Percentiles rank a stretch among this genome's conserved stretches.
Evolutionary conservation across 2,797 vertebrate genomes (phyloP).

Genomic region (Neosalanx taihuensis): DNA sequence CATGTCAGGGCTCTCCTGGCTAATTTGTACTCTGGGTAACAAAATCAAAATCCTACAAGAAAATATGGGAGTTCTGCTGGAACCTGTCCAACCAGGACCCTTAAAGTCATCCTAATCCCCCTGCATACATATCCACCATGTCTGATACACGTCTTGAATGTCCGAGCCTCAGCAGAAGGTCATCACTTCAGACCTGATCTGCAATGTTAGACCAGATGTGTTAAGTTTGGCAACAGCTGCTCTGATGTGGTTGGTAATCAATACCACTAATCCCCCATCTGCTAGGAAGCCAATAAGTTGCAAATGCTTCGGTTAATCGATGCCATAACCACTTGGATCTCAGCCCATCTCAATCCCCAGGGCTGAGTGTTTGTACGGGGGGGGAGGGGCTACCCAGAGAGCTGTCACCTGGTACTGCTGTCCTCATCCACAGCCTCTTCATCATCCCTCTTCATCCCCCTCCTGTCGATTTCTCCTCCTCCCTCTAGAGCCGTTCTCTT

Average conservation of each 20-base stretch:
- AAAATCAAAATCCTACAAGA: no score
- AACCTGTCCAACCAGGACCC: no score
- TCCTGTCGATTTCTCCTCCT: background rate
- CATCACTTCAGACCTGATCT: background rate
- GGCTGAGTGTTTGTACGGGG: background rate
- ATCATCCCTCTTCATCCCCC: background rate
- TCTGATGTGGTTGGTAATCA: background rate
- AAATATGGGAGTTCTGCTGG: no score
- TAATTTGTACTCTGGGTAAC: no score
- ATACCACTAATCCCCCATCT: background rate
- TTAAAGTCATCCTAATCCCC: background rate
- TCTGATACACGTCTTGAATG: background rate
- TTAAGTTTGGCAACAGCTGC: background rate
- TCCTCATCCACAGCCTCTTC: background rate
- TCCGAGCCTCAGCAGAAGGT: background rate
- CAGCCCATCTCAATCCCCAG: background rate
- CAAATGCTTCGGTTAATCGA: constrained; percentile 1
- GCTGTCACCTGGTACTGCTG: background rate
- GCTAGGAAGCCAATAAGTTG: background rate
- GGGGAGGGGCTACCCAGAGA: background rate
- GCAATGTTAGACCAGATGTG: background rate
- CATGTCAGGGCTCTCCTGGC: no score
- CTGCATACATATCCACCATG: background rate
- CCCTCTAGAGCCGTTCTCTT: background rate
- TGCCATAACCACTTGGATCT: background rate